Evolutionary conservation across 2,888 invertebrate species (phyloP), one percentile per base, ranked within the genome.

Genomic region (Digitonthophagus gazella): DNA sequence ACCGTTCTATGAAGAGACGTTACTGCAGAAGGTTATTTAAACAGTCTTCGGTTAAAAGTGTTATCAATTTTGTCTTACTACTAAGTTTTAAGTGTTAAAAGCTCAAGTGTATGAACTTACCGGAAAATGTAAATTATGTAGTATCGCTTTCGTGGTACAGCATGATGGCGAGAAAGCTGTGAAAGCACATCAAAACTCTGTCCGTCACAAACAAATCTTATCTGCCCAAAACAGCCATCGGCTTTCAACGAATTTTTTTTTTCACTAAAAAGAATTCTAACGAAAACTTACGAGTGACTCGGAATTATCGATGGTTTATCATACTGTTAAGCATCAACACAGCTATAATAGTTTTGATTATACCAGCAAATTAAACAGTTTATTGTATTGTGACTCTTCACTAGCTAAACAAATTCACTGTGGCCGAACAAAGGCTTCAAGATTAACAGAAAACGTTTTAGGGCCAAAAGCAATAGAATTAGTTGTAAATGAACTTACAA

Each of bases 101-200:
- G n/a, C n/a, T n/a, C n/a, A n/a, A n/a, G n/a, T n/a, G n/a, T n/a
- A 22, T 22, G 22, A 57, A 57, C n/a, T 57, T 3, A 15, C 57
- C n/a, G 57, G 57, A 57, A 57, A 57, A 57, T 57, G 57, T 57
- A 57, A 57, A 11, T n/a, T 57, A 57, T 57, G 57, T 15, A n/a
- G 57, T 57, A 15, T 57, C 11, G 14, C 54, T n/a, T 54, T 54
- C 14, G 54, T 54, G 54, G 14, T 54, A 54, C 11, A 54, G 14
- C 54, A 54, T 54, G 54, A 54, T 54, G 54, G 54, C 11, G 54
- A 54, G 14, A 54, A 54, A 14, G 54, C 54, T 14, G 54, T 54
- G 11, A 54, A 54, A 54, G 14, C 2, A 54, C 54, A 54, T 14
- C 11, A 54, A 54, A 54, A 2, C 14, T 54, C 54, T 54, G 14